These are phyloP conservation scores for Acleris literana DNA, from an alignment of 2,888 invertebrate species.

Conservation along the genomic window DNA sequence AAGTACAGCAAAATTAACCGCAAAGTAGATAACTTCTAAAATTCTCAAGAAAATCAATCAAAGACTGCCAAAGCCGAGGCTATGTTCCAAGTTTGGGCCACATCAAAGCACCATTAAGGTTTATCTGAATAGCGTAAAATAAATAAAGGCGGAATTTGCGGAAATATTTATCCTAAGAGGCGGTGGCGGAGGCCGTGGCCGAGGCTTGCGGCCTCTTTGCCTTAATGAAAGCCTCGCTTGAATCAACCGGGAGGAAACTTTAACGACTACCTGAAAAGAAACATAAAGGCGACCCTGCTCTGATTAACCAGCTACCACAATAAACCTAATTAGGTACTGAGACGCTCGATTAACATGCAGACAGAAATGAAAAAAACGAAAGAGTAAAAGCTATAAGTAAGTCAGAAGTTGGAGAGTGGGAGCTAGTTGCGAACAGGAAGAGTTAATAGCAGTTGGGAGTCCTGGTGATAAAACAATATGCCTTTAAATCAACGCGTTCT, in stretches of 20 bases:
- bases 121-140: slow-evolving; percentile 79
- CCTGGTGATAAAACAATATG: slow-evolving; percentile 66
- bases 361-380: neutral
- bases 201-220: slow-evolving; percentile 73
- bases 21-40: slow-evolving; percentile 50
- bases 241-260: slow-evolving; percentile 67
- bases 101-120: slow-evolving; percentile 81
- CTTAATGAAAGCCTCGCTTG: slow-evolving; percentile 74
- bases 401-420: neutral
- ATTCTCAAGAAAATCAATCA: slow-evolving; percentile 71
- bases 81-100: slow-evolving; percentile 66
- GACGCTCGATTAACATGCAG: neutral
- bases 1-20: slow-evolving; percentile 48
- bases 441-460: slow-evolving; percentile 36
- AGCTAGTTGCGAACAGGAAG: slow-evolving; percentile 18
- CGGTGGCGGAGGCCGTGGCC: slow-evolving; percentile 50
- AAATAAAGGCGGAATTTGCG: slow-evolving; percentile 79
- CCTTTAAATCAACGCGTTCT: slow-evolving; percentile 67
- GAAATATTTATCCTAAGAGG: slow-evolving; percentile 75
- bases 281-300: slow-evolving; percentile 54
- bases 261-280: slow-evolving; percentile 64
- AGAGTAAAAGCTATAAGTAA: neutral
- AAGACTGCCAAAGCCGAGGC: slow-evolving; percentile 72
- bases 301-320: slow-evolving; percentile 49
- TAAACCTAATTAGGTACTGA: slow-evolving; percentile 24